These are phyloP conservation scores for Drosophila athabasca DNA, from an alignment of 1,140 invertebrate genomes.

Conservation along the genomic window DNA sequence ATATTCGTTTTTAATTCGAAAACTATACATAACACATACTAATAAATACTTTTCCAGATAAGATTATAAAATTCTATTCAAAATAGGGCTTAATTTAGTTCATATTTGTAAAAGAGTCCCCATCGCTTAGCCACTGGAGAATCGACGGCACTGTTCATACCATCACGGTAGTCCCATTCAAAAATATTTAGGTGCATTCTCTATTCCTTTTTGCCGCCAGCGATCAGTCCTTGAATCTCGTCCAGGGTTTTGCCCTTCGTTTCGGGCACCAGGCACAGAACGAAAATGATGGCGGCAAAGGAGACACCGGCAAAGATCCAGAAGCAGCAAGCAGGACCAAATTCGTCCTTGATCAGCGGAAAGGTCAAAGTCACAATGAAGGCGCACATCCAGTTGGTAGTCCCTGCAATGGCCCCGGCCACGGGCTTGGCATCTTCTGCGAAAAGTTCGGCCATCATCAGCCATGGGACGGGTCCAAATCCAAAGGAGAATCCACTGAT, in stretches of 20 bases:
- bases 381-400: constrained; percentile 90
- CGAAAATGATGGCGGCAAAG: constrained; percentile 86
- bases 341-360: constrained; percentile 38
- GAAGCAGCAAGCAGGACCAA: constrained; percentile 87
- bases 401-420: constrained; percentile 88
- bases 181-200: no score
- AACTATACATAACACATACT: no score
- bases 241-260: constrained; percentile 88
- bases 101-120: no score
- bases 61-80: no score
- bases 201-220: constrained; percentile 8
- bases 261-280: constrained; percentile 87
- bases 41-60: no score
- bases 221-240: constrained; percentile 85
- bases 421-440: constrained; percentile 90
- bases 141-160: no score
- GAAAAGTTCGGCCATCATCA: constrained; percentile 90
- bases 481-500: constrained; percentile 91
- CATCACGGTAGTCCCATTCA: no score
- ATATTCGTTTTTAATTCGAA: no score
- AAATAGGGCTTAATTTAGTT: no score
- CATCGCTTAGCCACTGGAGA: no score
- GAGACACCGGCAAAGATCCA: constrained; percentile 89
- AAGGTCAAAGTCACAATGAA: constrained; percentile 92
- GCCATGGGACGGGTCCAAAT: constrained; percentile 92